Evolutionary conservation across 2,888 invertebrate genomes (phyloP), one percentile per base, ranked within the genome.

Genomic region (Rotaria macrura): DNA sequence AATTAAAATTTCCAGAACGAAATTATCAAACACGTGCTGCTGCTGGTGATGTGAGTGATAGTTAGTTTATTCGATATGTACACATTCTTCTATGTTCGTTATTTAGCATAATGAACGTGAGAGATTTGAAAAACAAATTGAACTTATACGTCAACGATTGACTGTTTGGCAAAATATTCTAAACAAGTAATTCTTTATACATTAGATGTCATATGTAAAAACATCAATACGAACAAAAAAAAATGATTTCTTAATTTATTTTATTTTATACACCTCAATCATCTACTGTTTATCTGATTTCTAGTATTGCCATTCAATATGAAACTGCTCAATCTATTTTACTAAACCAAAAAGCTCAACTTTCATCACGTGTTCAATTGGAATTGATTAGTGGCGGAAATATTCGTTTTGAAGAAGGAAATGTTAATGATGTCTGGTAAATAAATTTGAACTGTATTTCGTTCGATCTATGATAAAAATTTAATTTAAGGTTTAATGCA

Each of bases 301-400:
- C 9, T 43, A 79, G 79, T 40, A 12, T 79, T 25, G 12, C 43
- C 20, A 14, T 14, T 40, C 79, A 79, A 79, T 43, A 79, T 79
- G 79, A 79, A 43, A 79, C 43, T 43, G 79, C 79, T n/a, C 25
- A 43, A n/a, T n/a, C n/a, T 43, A 79, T 79, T 43, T 79, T 79
- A 79, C 40, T 43, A 17, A n/a, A 79, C 25, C 79, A 79, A 79
- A 79, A 79, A 79, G 79, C 40, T 43, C 79, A 79, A 79, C 43
- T 79, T 43, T 40, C 79, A 43, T 79, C 43, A 4, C 79, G 79
- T 23, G 52, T 85, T 49, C 25, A 89, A 38, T 88, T 89, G 85
- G 91, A 91, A 86, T 88, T 91, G 54, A 90, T 90, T 85, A 90
- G 90, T 49, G 91, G 90, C 2, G 91, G 91, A 38, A 91, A 91